phyloP scores from a whole-genome alignment of 2,888 invertebrate species.

The Teleogryllus oceanicus region DNA sequence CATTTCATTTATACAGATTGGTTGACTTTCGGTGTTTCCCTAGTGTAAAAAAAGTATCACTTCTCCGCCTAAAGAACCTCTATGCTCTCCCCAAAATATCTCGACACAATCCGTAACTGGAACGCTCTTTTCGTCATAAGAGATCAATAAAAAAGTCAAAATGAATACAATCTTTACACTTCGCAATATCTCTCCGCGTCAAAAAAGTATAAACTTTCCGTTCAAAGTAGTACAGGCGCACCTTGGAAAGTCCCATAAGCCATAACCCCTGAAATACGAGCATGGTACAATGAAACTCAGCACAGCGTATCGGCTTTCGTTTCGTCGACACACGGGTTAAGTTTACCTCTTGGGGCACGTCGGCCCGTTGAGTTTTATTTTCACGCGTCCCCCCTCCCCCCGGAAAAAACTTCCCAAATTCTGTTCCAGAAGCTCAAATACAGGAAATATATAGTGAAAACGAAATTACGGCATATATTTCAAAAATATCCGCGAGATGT shows the following conservation, averaged over 20 bases:
- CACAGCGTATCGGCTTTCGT: constrained; percentile 1
- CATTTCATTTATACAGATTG: too few species aligned
- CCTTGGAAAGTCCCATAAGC: constrained; percentile 18
- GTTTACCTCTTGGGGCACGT: constrained; percentile 3
- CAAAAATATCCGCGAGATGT: background rate
- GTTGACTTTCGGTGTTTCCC: too few species aligned
- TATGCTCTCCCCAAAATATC: too few species aligned
- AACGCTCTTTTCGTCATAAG: too few species aligned
- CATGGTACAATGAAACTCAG: background rate
- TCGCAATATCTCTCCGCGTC: background rate
- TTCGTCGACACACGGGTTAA: background rate
- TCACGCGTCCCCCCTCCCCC: background rate
- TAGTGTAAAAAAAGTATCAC: too few species aligned
- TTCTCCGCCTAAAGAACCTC: too few species aligned
- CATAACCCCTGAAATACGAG: constrained; percentile 6
- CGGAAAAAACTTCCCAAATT: background rate
- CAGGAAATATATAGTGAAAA: constrained; percentile 18
- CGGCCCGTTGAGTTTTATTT: constrained; percentile 1
- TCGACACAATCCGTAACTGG: too few species aligned
- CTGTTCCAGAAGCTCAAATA: constrained; percentile 3
- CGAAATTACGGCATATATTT: constrained; percentile 10
- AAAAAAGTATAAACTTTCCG: background rate
- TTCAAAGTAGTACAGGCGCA: background rate
- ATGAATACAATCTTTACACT: background rate
- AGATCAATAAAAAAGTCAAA: background rate